A percentile compares a stretch with the other conserved stretches of the same genome.
Evolutionary conservation across 2,888 invertebrate species (phyloP).

Genomic region (Volucella inanis): DNA sequence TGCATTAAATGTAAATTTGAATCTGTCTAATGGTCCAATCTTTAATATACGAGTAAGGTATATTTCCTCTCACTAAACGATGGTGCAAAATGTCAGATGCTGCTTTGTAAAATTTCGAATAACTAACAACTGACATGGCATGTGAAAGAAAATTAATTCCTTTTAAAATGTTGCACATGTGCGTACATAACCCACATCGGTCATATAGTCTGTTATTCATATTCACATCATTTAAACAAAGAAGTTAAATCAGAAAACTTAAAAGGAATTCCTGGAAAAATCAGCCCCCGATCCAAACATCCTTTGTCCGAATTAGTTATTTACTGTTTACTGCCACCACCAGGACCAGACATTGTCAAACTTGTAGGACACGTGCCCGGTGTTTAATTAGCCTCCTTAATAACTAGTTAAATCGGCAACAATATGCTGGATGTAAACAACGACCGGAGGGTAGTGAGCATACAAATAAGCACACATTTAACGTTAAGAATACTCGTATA

Average conservation of each 20-base stretch:
- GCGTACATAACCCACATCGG: too few relatives aligned
- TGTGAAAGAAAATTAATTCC: too few relatives aligned
- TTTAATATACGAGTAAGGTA: too few relatives aligned
- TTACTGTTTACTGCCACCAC: constrained; percentile 65
- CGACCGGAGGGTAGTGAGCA: constrained; percentile 49
- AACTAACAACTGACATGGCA: too few relatives aligned
- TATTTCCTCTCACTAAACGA: too few relatives aligned
- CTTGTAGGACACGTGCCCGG: constrained; percentile 75
- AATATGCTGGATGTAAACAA: constrained; percentile 73
- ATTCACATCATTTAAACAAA: background rate
- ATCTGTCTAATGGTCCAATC: too few relatives aligned
- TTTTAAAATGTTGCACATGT: too few relatives aligned
- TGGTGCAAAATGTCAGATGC: too few relatives aligned
- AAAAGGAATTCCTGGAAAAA: constrained; percentile 53
- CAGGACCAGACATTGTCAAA: constrained; percentile 48
- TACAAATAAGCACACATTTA: constrained; percentile 42
- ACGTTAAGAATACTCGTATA: background rate
- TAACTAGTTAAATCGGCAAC: constrained; percentile 75
- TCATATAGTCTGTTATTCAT: too few relatives aligned
- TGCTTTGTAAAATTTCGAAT: too few relatives aligned
- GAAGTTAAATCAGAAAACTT: constrained; percentile 40
- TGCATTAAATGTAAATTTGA: too few relatives aligned
- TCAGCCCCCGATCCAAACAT: constrained; percentile 39
- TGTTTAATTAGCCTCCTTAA: constrained; percentile 77
- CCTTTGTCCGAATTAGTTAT: constrained; percentile 58